A percentile compares a stretch with the other conserved stretches of the same genome.
These are phyloP conservation scores for Maccullochella peelii DNA, from an alignment of 2,113 vertebrate species.

Conservation along the genomic window DNA sequence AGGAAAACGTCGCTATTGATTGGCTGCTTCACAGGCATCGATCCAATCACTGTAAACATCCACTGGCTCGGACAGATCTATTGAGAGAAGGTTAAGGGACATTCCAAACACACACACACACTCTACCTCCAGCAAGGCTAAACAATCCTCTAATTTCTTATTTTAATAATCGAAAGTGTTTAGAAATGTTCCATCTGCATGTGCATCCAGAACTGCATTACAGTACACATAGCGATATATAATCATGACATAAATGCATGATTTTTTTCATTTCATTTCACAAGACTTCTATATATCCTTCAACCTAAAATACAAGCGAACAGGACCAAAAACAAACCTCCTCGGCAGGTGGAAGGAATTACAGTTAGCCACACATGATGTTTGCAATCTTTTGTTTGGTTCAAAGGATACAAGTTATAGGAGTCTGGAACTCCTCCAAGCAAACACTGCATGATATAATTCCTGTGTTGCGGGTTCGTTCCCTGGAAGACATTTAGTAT, in stretches of 20 bases:
- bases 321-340: not conserved
- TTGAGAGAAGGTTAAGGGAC: conserved; percentile 57
- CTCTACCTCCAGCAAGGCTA: not conserved
- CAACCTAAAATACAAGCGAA: not conserved
- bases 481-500: conserved; percentile 81
- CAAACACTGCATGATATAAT: conserved; percentile 95
- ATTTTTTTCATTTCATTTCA: not conserved
- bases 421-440: conserved; percentile 95
- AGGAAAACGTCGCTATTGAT: conserved; percentile 89
- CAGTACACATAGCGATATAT: not conserved
- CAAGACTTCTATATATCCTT: not conserved
- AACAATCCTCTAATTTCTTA: not conserved
- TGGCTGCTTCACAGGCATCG: conserved; percentile 95
- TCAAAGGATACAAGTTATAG: conserved; percentile 95
- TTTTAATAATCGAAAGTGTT: not conserved
- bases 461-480: conserved; percentile 92
- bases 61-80: conserved; percentile 94
- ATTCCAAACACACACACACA: not conserved
- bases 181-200: not conserved
- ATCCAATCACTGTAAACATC: conserved; percentile 98
- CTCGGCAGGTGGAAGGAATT: not conserved
- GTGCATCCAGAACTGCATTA: not conserved
- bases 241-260: not conserved
- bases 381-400: not conserved
- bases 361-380: too few relatives aligned